A percentile compares a stretch with the other conserved stretches of the same genome.
Conservation (phyloP, 1,140 invertebrate species). For the Drosophila obscura region DNA sequence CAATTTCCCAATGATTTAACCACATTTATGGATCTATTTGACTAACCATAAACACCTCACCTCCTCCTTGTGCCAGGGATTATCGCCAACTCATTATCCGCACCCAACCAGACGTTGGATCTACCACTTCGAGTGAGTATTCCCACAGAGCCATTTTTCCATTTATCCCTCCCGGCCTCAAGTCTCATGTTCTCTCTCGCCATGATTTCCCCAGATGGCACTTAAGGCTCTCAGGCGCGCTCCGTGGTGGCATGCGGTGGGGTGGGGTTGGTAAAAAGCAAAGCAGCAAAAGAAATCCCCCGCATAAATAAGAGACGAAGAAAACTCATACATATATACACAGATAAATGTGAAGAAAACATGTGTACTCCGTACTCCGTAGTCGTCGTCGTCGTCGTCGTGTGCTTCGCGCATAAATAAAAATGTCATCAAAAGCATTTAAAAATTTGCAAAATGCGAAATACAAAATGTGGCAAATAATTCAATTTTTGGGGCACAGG, state of each 20-base stretch:
- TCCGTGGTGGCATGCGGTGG: background rate
- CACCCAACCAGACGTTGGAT: constrained; percentile 6
- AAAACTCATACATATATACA: no score
- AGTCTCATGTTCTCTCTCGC: constrained; percentile 16
- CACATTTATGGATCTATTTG: background rate
- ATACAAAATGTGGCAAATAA: constrained; percentile 60
- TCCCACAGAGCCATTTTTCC: constrained; percentile 40
- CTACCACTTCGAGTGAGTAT: background rate
- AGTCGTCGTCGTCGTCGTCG: no score
- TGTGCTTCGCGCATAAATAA: constrained; percentile 41
- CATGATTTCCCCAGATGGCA: constrained; percentile 68
- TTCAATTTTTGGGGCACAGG: constrained; percentile 49
- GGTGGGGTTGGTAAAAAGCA: background rate
- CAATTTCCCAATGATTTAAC: background rate
- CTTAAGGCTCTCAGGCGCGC: constrained; percentile 57
- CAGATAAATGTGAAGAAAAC: constrained; percentile 4
- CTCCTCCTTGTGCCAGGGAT: background rate
- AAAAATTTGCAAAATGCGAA: constrained; percentile 69
- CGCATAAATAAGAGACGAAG: constrained; percentile 50
- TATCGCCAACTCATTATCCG: constrained; percentile 31
- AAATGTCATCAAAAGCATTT: constrained; percentile 78
- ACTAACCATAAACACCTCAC: constrained; percentile 22
- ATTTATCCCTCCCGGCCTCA: constrained; percentile 36
- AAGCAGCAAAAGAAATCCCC: constrained; percentile 30
- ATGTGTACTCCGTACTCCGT: background rate